phyloP scores from a whole-genome alignment of 2,888 invertebrate genomes.

The Spilosoma lubricipeda region DNA sequence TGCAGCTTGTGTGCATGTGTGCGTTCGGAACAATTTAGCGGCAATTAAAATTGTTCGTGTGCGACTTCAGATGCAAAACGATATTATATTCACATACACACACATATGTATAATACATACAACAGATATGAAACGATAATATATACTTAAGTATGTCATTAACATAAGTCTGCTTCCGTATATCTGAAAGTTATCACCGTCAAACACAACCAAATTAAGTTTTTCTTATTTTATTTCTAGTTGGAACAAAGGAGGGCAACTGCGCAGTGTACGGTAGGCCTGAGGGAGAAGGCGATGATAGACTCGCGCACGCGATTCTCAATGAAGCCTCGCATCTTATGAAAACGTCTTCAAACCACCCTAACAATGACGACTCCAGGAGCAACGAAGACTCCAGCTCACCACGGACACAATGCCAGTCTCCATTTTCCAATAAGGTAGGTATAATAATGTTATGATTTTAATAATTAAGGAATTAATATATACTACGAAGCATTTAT shows the following conservation, averaged over 20 bases:
- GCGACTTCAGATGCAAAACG: slow-evolving; percentile 62
- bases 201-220: not conserved
- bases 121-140: not conserved
- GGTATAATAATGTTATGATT: slow-evolving; percentile 34
- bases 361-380: slow-evolving; percentile 87
- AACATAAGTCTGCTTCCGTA: slow-evolving; percentile 1
- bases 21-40: slow-evolving; percentile 74
- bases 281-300: slow-evolving; percentile 93
- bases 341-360: slow-evolving; percentile 87
- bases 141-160: slow-evolving; percentile 18
- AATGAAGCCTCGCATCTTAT: slow-evolving; percentile 97
- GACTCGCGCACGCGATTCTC: slow-evolving; percentile 95
- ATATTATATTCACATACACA: slow-evolving; percentile 47
- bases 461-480: not conserved
- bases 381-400: slow-evolving; percentile 94
- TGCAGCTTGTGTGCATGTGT: slow-evolving; percentile 52
- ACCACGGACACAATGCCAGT: slow-evolving; percentile 91
- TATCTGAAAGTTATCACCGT: not conserved
- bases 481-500: not conserved
- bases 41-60: slow-evolving; percentile 78
- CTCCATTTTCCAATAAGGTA: slow-evolving; percentile 92
- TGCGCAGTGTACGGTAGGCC: slow-evolving; percentile 91
- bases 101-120: slow-evolving; percentile 27
- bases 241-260: slow-evolving; percentile 93
- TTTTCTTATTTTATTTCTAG: slow-evolving; percentile 62